A percentile compares a stretch with the other conserved stretches of the same genome.
Conservation (phyloP, 2,888 invertebrate genomes). For the Lepas anatifera region DNA sequence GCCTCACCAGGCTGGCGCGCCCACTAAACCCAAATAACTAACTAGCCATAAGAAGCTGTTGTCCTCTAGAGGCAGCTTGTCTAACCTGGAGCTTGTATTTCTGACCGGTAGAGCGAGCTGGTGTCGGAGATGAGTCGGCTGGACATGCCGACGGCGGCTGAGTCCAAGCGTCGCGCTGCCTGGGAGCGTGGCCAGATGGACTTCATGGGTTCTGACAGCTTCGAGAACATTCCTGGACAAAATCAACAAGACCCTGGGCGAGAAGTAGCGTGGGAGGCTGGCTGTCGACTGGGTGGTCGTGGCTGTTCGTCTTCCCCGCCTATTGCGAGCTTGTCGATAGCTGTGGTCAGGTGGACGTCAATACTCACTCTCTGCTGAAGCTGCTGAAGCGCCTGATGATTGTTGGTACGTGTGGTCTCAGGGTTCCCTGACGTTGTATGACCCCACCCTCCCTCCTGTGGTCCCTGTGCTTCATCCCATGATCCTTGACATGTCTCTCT, state of each 20-base stretch:
- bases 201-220: slow-evolving; percentile 87
- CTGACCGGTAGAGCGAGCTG: background rate
- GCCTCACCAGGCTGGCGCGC: too few species aligned
- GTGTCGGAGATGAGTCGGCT: background rate
- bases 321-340: background rate
- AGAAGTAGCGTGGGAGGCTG: background rate
- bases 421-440: background rate
- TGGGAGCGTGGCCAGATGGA: slow-evolving; percentile 95
- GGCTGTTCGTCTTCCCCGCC: background rate
- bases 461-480: too few species aligned
- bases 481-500: too few species aligned
- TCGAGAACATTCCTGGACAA: slow-evolving; percentile 92
- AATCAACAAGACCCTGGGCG: slow-evolving; percentile 43
- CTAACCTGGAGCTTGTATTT: too few species aligned
- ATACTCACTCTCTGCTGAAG: too few species aligned
- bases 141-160: background rate
- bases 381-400: background rate
- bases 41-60: too few species aligned
- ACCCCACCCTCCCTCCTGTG: too few species aligned
- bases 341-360: too few species aligned
- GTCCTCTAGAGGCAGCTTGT: too few species aligned
- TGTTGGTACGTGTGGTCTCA: background rate
- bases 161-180: slow-evolving; percentile 34
- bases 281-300: background rate
- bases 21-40: too few species aligned